Percentiles rank a stretch among this genome's conserved stretches.
Evolutionary conservation across 2,888 invertebrate species (phyloP).

Genomic region (Hyposoter dolosus): DNA sequence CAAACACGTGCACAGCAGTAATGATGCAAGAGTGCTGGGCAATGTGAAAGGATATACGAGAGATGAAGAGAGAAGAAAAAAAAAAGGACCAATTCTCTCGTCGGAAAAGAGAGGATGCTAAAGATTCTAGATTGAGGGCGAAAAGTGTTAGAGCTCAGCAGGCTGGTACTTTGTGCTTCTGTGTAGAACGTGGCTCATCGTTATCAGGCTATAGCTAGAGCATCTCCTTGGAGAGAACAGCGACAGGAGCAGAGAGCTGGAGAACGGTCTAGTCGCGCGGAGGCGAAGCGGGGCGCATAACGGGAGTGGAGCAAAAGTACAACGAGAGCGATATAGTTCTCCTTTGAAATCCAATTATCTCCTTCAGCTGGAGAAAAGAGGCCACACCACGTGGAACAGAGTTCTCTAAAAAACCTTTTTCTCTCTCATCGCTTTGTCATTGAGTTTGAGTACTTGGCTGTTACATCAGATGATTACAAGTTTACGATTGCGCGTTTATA

Average conservation of each 20-base stretch:
- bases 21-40: neutral
- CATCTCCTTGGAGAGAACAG: slow-evolving; percentile 44
- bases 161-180: slow-evolving; percentile 34
- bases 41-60: slow-evolving; percentile 34
- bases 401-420: slow-evolving; percentile 11
- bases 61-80: slow-evolving; percentile 14
- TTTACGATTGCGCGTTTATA: slow-evolving; percentile 18
- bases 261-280: slow-evolving; percentile 21
- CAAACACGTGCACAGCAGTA: neutral
- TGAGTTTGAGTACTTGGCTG: slow-evolving; percentile 42
- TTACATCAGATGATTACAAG: slow-evolving; percentile 33
- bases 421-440: slow-evolving; percentile 30
- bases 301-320: slow-evolving; percentile 38
- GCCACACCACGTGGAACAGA: slow-evolving; percentile 24
- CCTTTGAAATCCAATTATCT: slow-evolving; percentile 61
- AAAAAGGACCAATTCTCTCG: neutral
- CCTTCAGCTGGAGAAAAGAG: slow-evolving; percentile 44
- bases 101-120: slow-evolving; percentile 32
- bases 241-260: neutral
- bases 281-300: neutral
- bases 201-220: slow-evolving; percentile 59
- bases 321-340: slow-evolving; percentile 30
- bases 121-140: slow-evolving; percentile 47
- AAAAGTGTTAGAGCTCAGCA: slow-evolving; percentile 42
- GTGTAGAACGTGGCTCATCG: slow-evolving; percentile 54